Evolutionary conservation across 2,888 invertebrate genomes (phyloP).

Genomic region (Nymphalis polychloros): DNA sequence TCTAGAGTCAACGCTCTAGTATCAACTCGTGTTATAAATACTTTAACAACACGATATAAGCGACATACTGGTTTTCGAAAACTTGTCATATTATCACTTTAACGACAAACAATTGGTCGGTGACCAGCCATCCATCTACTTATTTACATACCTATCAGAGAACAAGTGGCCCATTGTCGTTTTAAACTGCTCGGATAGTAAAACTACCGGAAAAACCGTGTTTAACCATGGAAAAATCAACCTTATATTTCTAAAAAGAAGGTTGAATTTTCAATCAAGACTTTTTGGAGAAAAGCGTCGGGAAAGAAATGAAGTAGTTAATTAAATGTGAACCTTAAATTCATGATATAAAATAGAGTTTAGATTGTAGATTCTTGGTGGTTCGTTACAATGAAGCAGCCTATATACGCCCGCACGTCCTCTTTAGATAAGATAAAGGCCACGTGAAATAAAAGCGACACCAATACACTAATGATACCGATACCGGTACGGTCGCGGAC

Average conservation of each 20-base stretch:
- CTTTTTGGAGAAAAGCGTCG: slow-evolving; percentile 52
- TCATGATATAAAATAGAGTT: slow-evolving; percentile 41
- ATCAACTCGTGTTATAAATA: slow-evolving; percentile 21
- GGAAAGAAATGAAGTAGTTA: slow-evolving; percentile 45
- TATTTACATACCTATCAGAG: slow-evolving; percentile 78
- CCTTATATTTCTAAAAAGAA: slow-evolving; percentile 39
- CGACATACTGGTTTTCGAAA: slow-evolving; percentile 40
- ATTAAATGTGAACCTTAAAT: slow-evolving; percentile 38
- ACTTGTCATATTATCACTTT: slow-evolving; percentile 53
- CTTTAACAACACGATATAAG: slow-evolving; percentile 29
- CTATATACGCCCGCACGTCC: slow-evolving; percentile 79
- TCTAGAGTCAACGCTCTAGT: slow-evolving; percentile 30
- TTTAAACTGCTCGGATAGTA: slow-evolving; percentile 61
- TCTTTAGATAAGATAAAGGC: slow-evolving; percentile 81
- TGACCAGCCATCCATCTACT: slow-evolving; percentile 76
- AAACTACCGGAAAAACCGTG: slow-evolving; percentile 70
- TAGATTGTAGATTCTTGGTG: slow-evolving; percentile 40
- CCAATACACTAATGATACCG: slow-evolving; percentile 74
- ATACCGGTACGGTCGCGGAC: slow-evolving; percentile 58
- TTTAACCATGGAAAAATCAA: slow-evolving; percentile 44
- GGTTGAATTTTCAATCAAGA: slow-evolving; percentile 38
- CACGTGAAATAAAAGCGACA: slow-evolving; percentile 73
- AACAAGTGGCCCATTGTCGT: slow-evolving; percentile 76
- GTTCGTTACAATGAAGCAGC: slow-evolving; percentile 67
- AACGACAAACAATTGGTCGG: slow-evolving; percentile 60